Conservation (phyloP, 2,888 invertebrate genomes). For the Drosophila anceps region DNA sequence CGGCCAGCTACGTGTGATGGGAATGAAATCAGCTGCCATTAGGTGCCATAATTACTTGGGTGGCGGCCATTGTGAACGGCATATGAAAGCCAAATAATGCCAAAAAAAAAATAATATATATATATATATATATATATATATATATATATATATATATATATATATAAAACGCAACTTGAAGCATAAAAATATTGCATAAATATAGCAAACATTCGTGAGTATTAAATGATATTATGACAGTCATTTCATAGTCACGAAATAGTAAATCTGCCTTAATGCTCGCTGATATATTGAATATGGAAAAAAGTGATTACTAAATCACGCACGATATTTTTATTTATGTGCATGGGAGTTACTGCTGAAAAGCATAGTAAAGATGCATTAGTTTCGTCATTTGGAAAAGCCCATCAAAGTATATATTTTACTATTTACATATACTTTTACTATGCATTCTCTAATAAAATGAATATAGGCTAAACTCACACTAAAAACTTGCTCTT, state of each 20-base stretch:
- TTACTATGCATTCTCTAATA: not conserved
- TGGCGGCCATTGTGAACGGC: constrained; percentile 13
- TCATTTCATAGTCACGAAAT: constrained; percentile 1
- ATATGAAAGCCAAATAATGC: constrained; percentile 18
- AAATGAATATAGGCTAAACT: not conserved
- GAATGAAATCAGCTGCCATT: constrained; percentile 58
- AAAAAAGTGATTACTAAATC: not conserved
- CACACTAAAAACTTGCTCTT: not conserved
- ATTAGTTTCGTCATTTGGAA: not conserved
- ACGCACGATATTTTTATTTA: not conserved
- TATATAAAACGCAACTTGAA: not conserved
- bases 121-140: not conserved
- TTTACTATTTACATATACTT: not conserved
- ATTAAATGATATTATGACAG: not conserved
- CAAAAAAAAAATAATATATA: constrained; percentile 5
- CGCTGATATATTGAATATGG: not conserved
- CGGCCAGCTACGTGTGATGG: constrained; percentile 43
- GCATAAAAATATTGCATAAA: constrained; percentile 10
- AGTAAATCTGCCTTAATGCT: not conserved
- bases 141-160: not conserved
- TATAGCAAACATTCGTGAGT: not conserved
- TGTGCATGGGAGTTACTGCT: not conserved
- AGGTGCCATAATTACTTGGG: constrained; percentile 47
- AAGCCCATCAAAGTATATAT: too few relatives aligned
- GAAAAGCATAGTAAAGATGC: not conserved